A percentile compares a stretch with the other conserved stretches of the same genome.
Evolutionary conservation across 1,140 invertebrate species (phyloP).

Genomic region (Drosophila aff.): DNA sequence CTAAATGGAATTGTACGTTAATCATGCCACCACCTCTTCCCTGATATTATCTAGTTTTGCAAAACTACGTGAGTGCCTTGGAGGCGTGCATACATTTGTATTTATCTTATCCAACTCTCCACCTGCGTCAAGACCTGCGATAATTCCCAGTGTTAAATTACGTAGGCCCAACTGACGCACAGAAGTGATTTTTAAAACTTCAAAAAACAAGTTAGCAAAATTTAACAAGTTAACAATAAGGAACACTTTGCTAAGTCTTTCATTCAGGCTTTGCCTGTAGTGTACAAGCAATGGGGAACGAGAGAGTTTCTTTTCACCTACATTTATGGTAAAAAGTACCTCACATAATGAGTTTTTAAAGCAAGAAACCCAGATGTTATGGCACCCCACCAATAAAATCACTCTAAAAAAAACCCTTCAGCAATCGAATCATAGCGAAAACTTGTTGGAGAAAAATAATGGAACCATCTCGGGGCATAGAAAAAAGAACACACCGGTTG

Average conservation of each 20-base stretch:
- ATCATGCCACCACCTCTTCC: background rate
- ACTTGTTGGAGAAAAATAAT: conserved; percentile 14
- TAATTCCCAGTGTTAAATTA: conserved; percentile 8
- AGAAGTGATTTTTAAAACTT: background rate
- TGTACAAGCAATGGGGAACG: background rate
- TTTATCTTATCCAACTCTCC: conserved; percentile 28
- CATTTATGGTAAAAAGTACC: background rate
- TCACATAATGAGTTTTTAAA: background rate
- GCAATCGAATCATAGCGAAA: background rate
- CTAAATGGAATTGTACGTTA: conserved; percentile 15
- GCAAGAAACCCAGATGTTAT: background rate
- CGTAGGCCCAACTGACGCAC: conserved; percentile 9
- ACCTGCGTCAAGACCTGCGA: conserved; percentile 27
- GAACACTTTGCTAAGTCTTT: too few species aligned
- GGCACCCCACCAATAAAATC: background rate
- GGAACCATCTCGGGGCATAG: conserved; percentile 1
- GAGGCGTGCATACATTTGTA: background rate
- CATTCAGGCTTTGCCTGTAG: background rate
- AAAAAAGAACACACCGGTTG: conserved; percentile 9
- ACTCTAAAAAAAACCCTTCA: background rate
- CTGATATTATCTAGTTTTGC: conserved; percentile 4
- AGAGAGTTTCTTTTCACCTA: background rate
- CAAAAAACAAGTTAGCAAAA: too few species aligned
- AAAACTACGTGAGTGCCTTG: conserved; percentile 6
- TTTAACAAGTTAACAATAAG: background rate